Evolutionary conservation across 2,797 vertebrate species (phyloP).

Genomic region (Gambelia wislizenii): DNA sequence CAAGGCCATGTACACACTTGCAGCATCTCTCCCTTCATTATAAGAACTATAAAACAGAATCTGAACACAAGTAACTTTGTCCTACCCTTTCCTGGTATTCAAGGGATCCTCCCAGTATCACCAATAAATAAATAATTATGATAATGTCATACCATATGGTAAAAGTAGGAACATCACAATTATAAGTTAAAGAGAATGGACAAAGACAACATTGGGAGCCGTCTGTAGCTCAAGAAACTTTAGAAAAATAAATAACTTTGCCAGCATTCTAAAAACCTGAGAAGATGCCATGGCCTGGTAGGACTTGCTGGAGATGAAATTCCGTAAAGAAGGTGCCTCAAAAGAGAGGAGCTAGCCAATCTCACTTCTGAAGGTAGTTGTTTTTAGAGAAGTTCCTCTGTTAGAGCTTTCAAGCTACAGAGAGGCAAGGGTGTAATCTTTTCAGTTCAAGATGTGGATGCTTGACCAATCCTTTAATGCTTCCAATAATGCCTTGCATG

Average conservation of each 20-base stretch:
- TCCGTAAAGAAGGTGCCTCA: background rate
- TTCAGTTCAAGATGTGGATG: background rate
- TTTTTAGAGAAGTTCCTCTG: background rate
- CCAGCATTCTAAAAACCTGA: background rate
- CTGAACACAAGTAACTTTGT: conserved; percentile 13
- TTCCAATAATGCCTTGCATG: background rate
- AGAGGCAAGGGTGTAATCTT: background rate
- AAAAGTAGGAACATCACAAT: background rate
- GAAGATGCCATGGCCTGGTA: no score
- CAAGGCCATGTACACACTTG: background rate
- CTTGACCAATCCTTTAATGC: background rate
- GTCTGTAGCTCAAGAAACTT: background rate
- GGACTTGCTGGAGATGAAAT: background rate
- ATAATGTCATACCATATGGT: background rate
- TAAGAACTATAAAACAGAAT: background rate
- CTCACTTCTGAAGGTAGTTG: background rate
- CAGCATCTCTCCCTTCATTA: background rate
- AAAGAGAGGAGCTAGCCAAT: background rate
- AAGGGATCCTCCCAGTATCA: background rate
- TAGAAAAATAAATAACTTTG: background rate
- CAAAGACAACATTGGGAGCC: background rate
- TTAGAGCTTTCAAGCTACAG: background rate
- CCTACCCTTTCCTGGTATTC: background rate
- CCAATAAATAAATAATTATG: background rate
- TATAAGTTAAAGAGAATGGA: background rate